These are phyloP conservation scores for Haemorhous mexicanus DNA, from an alignment of 2,113 vertebrate species.

Conservation along the genomic window DNA sequence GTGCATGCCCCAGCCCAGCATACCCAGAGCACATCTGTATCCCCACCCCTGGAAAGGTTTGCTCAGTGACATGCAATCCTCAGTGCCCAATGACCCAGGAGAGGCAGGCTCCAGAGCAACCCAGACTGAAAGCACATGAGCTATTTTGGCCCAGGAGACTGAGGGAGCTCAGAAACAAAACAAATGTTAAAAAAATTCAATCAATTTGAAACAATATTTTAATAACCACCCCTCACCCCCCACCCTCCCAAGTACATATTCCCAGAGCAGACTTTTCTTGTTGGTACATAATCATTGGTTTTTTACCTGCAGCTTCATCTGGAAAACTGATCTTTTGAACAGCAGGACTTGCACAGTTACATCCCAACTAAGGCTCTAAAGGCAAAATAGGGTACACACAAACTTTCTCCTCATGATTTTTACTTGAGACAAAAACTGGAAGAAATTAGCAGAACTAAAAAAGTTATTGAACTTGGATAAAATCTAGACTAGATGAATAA, in stretches of 20 bases:
- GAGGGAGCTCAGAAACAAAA: neutral
- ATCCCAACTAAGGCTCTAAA: neutral
- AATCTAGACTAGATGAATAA: neutral
- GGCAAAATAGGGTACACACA: neutral
- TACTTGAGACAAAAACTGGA: neutral
- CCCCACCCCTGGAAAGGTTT: neutral
- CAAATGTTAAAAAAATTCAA: neutral
- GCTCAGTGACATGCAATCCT: neutral
- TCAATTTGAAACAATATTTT: neutral
- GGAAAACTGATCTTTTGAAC: neutral
- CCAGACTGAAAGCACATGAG: neutral
- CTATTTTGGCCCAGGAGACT: neutral
- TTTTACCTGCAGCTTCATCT: neutral
- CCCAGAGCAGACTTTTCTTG: neutral
- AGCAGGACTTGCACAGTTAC: neutral
- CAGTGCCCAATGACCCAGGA: neutral
- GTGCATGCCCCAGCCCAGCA: neutral
- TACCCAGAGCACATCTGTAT: neutral
- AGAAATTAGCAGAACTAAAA: neutral
- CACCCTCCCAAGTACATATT: neutral
- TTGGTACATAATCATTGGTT: neutral
- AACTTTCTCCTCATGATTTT: neutral
- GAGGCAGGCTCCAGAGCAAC: neutral
- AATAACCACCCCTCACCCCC: fast-evolving
- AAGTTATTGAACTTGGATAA: neutral